Evolutionary conservation across 1,140 invertebrate species (phyloP).

Genomic region (Polyergus mexicanus): DNA sequence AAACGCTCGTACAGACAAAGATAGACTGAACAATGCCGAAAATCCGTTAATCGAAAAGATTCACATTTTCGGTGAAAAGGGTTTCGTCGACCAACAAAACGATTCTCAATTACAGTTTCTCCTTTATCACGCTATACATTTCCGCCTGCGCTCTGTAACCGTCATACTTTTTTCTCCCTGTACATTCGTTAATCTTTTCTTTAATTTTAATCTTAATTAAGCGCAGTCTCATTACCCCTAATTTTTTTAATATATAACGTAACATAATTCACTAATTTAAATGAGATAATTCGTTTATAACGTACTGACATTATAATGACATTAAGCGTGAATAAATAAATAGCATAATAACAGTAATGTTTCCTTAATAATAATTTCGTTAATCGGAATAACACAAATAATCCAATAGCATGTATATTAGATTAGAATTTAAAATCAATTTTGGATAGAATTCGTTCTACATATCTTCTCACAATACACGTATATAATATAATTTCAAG

Average conservation of each 20-base stretch:
- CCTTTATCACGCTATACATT: constrained; percentile 38
- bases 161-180: not conserved
- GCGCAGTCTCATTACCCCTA: not conserved
- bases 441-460: not conserved
- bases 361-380: constrained; percentile 1
- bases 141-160: not conserved
- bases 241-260: not conserved
- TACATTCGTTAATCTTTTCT: constrained; percentile 5
- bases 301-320: not conserved
- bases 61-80: constrained; percentile 36
- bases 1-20: constrained; percentile 71
- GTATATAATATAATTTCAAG: not conserved
- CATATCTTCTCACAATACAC: not conserved
- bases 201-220: constrained; percentile 28
- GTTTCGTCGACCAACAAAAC: constrained; percentile 27
- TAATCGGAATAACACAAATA: not conserved
- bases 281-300: not conserved
- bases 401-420: constrained; percentile 8
- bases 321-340: not conserved
- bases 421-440: constrained; percentile 9
- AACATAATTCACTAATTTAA: constrained; percentile 11
- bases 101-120: constrained; percentile 50
- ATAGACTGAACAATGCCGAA: constrained; percentile 58
- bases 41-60: constrained; percentile 59
- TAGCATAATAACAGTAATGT: not conserved